Evolutionary conservation across 1,140 invertebrate genomes (phyloP).

Genomic region (Antheraea mylitta): DNA sequence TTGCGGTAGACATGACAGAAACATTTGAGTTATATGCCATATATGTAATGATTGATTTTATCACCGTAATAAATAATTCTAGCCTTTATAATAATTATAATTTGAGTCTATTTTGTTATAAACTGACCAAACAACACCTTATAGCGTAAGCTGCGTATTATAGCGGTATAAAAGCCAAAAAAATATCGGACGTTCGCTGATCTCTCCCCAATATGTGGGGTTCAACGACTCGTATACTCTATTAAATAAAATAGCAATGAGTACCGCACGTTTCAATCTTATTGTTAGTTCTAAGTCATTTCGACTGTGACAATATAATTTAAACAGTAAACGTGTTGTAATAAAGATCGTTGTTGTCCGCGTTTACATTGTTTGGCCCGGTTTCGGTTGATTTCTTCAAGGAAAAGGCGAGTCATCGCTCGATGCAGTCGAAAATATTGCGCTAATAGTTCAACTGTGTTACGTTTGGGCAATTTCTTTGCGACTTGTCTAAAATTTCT

Average conservation of each 20-base stretch:
- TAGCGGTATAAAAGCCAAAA: conserved; percentile 41
- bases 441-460: conserved; percentile 22
- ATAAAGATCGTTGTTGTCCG: conserved; percentile 34
- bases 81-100: not conserved
- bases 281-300: conserved; percentile 33
- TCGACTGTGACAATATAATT: conserved; percentile 15
- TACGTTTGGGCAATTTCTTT: conserved; percentile 21
- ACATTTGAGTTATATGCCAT: not conserved
- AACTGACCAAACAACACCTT: not conserved
- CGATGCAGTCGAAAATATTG: conserved; percentile 28
- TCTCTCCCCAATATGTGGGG: conserved; percentile 29
- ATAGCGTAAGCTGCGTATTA: not conserved
- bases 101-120: not conserved
- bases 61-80: not conserved
- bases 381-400: conserved; percentile 53
- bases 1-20: not conserved
- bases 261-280: conserved; percentile 46
- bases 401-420: conserved; percentile 38
- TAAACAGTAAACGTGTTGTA: conserved; percentile 24
- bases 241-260: conserved; percentile 54
- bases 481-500: conserved; percentile 18
- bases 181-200: conserved; percentile 27
- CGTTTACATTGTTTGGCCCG: conserved; percentile 35
- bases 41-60: not conserved
- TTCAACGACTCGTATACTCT: conserved; percentile 47